Evolutionary conservation across 2,888 invertebrate species (phyloP).

Genomic region (Chymomyza amoena): DNA sequence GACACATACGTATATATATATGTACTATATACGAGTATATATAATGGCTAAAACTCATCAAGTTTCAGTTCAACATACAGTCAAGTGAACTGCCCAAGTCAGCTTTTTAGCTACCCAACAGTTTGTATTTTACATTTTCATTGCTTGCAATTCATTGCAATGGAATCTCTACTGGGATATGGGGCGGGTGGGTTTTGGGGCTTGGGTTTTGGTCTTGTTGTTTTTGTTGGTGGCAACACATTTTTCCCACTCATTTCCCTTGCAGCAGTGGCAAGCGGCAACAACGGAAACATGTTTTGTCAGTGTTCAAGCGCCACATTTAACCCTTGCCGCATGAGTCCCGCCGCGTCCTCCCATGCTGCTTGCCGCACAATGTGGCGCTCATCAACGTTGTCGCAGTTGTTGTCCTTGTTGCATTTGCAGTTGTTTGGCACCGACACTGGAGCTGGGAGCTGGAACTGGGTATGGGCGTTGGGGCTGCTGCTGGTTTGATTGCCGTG

Average conservation of each 20-base stretch:
- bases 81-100: neutral
- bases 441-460: too few species aligned
- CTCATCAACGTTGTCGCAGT: slow-evolving; percentile 31
- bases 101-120: neutral
- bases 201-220: neutral
- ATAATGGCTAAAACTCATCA: neutral
- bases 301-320: slow-evolving; percentile 62
- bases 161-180: slow-evolving; percentile 25
- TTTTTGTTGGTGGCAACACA: slow-evolving; percentile 37
- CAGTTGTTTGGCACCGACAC: neutral
- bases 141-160: slow-evolving; percentile 51
- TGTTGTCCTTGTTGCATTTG: slow-evolving; percentile 15
- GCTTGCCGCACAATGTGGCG: slow-evolving; percentile 14
- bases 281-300: slow-evolving; percentile 69
- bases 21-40: too few species aligned
- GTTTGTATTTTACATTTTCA: slow-evolving; percentile 58
- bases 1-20: neutral
- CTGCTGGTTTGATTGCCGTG: slow-evolving; percentile 69
- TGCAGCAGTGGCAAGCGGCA: slow-evolving; percentile 41
- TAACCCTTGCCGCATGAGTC: slow-evolving; percentile 53
- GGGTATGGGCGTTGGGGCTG: slow-evolving; percentile 10
- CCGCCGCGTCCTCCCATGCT: slow-evolving; percentile 3
- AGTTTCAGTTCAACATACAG: slow-evolving; percentile 10
- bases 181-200: neutral
- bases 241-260: slow-evolving; percentile 66